Conservation (phyloP, 2,113 vertebrate genomes). For the Anolis carolinensis region DNA sequence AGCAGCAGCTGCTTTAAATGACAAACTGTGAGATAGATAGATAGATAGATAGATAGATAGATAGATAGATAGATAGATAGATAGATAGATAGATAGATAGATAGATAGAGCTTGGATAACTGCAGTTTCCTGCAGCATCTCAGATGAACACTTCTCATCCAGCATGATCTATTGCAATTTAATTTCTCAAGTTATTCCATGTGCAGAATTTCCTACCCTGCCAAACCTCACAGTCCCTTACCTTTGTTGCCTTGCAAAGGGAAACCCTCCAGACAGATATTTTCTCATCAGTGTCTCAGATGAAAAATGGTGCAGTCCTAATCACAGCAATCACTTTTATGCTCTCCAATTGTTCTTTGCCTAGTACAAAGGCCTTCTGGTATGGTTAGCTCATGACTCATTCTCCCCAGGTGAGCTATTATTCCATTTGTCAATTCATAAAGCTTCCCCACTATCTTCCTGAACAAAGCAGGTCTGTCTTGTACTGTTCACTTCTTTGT, state of each 20-base stretch:
- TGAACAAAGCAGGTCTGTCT: not conserved
- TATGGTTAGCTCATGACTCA: not conserved
- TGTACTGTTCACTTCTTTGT: not conserved
- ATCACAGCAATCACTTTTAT: slow-evolving; percentile 26
- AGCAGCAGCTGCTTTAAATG: slow-evolving; percentile 10
- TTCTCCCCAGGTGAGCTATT: not conserved
- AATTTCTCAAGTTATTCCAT: slow-evolving; percentile 14
- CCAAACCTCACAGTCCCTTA: not conserved
- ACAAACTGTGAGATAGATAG: not conserved
- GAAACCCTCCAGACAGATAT: slow-evolving; percentile 5
- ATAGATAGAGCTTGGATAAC: not conserved
- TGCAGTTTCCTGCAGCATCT: not conserved
- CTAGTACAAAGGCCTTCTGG: not conserved
- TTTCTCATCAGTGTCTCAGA: slow-evolving; percentile 20
- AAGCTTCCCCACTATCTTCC: not conserved
- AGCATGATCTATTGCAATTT: slow-evolving; percentile 21
- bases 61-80: too few species aligned
- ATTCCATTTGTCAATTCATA: slow-evolving; percentile 13
- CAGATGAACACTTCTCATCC: slow-evolving; percentile 15
- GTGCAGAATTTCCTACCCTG: slow-evolving; percentile 3
- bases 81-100: too few species aligned
- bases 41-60: too few species aligned
- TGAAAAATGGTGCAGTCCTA: slow-evolving; percentile 29
- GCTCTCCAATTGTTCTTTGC: not conserved
- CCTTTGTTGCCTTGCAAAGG: slow-evolving; percentile 6